Conservation (phyloP, 2,888 invertebrate species). For the Drosophila silvestris region DNA sequence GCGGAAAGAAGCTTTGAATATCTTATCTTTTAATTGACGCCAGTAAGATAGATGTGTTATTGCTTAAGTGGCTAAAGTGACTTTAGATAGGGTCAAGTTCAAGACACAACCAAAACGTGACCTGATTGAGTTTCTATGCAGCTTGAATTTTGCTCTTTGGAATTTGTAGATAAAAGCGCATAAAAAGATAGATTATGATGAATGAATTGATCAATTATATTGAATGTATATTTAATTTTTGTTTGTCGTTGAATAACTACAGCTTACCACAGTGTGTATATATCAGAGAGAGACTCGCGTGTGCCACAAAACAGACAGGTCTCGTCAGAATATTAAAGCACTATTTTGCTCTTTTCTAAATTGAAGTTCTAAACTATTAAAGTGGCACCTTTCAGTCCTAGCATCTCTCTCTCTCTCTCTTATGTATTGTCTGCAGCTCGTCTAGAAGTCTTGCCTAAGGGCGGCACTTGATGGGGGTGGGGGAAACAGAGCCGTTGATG, state of each 20-base stretch:
- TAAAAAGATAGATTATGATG: constrained; percentile 18
- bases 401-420: background rate
- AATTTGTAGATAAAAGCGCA: background rate
- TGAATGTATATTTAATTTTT: background rate
- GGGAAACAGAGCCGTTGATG: constrained; percentile 33
- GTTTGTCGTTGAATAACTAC: constrained; percentile 15
- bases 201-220: constrained; percentile 15
- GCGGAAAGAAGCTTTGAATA: constrained; percentile 12
- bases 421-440: constrained; percentile 38
- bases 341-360: background rate
- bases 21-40: constrained; percentile 12
- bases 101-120: constrained; percentile 4
- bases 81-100: constrained; percentile 47
- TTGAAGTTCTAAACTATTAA: constrained; percentile 27
- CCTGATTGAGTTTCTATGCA: constrained; percentile 11
- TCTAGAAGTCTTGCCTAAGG: constrained; percentile 39
- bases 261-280: constrained; percentile 20
- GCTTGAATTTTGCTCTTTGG: background rate
- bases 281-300: constrained; percentile 1
- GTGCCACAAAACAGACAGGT: background rate
- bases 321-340: background rate
- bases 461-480: constrained; percentile 19
- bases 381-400: constrained; percentile 8
- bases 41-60: constrained; percentile 7
- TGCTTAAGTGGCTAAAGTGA: constrained; percentile 15